Conservation (phyloP, 2,888 invertebrate species). For the Limnephilus marmoratus region DNA sequence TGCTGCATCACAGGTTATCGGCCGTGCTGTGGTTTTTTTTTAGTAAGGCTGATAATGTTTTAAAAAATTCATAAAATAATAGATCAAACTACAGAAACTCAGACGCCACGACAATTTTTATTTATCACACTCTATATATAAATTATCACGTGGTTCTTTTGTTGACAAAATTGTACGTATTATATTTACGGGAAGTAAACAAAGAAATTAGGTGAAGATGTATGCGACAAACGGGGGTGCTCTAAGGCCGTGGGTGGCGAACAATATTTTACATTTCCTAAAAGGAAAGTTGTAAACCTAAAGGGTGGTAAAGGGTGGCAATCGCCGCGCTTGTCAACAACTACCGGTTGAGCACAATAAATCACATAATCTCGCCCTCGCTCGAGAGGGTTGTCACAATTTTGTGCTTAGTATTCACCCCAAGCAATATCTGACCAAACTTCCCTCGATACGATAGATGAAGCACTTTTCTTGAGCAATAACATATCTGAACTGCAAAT, state of each 20-base stretch:
- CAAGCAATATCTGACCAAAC: not conserved
- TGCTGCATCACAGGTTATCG: no score
- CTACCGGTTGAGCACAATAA: constrained; percentile 62
- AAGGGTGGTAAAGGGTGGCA: constrained; percentile 44
- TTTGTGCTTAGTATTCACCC: not conserved
- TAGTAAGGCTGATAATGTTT: no score
- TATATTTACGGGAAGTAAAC: not conserved
- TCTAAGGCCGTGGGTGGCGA: constrained; percentile 19
- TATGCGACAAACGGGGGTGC: not conserved
- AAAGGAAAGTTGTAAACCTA: constrained; percentile 35
- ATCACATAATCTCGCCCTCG: constrained; percentile 59
- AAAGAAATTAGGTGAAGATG: not conserved
- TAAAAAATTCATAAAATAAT: no score
- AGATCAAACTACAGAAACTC: not conserved
- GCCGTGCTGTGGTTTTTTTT: no score
- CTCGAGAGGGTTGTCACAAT: constrained; percentile 19
- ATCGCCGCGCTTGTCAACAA: constrained; percentile 61
- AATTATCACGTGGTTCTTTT: not conserved
- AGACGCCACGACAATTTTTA: not conserved
- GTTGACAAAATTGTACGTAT: not conserved
- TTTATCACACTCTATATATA: not conserved
- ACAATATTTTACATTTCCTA: constrained; percentile 30
- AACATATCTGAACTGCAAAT: not conserved
- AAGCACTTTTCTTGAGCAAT: not conserved
- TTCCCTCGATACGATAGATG: not conserved